Conservation (phyloP, 2,113 vertebrate species). For the Hydrolagus affinis region DNA sequence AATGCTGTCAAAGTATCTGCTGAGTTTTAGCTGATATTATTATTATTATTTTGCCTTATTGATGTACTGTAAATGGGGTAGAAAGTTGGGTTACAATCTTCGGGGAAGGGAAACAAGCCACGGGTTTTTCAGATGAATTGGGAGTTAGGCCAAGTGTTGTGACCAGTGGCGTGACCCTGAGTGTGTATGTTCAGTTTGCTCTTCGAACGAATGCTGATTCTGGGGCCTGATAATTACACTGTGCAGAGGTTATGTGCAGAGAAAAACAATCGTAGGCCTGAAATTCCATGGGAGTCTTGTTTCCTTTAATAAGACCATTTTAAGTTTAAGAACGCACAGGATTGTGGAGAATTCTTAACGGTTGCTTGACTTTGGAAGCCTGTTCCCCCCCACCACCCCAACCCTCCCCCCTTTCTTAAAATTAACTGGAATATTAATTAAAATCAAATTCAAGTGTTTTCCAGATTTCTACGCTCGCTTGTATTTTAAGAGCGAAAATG, state of each 20-base stretch:
- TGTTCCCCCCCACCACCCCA: no score
- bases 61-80: not conserved
- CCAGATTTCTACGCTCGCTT: no score
- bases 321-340: no score
- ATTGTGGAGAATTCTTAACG: no score
- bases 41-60: slow-evolving; percentile 17
- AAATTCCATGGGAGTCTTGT: no score
- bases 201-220: not conserved
- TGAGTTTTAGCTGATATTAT: not conserved
- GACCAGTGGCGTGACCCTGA: slow-evolving; percentile 26
- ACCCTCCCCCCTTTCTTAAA: no score
- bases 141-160: slow-evolving; percentile 16
- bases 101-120: not conserved
- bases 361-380: no score
- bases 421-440: no score
- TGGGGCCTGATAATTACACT: not conserved
- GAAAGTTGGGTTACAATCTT: not conserved
- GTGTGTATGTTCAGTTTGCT: slow-evolving; percentile 13
- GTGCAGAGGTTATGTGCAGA: slow-evolving; percentile 21
- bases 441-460: no score
- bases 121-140: not conserved
- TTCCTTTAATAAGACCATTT: no score
- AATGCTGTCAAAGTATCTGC: not conserved
- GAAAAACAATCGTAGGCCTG: not conserved
- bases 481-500: no score